A percentile compares a stretch with the other conserved stretches of the same genome.
phyloP scores from a whole-genome alignment of 2,888 invertebrate species.

The Ophioninae sp. region DNA sequence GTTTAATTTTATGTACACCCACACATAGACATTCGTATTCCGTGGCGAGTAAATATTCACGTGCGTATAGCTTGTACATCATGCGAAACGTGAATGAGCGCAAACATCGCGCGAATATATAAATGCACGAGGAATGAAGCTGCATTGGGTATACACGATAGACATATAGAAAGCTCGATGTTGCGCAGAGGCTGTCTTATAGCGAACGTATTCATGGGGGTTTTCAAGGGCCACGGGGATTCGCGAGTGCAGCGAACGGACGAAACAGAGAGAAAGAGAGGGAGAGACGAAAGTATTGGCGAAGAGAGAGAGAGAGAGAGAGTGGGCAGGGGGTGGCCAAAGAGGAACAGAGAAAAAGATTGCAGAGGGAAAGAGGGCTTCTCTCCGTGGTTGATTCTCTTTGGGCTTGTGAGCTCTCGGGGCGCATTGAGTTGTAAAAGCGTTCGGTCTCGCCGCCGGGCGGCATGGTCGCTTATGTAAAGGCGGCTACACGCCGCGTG shows the following conservation, averaged over 20 bases:
- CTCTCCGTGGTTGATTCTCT: conserved; percentile 37
- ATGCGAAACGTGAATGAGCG: conserved; percentile 73
- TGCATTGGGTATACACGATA: conserved; percentile 56
- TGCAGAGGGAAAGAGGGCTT: conserved; percentile 41
- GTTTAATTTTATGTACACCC: conserved; percentile 5
- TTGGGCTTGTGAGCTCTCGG: conserved; percentile 67
- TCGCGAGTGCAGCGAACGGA: conserved; percentile 60
- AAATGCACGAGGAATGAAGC: conserved; percentile 75
- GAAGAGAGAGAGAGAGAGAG: conserved; percentile 60
- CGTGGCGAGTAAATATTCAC: conserved; percentile 50
- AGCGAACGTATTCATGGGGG: conserved; percentile 56
- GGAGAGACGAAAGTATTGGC: conserved; percentile 55
- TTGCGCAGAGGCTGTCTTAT: conserved; percentile 33
- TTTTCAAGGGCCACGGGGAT: conserved; percentile 57
- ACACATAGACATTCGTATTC: conserved; percentile 6
- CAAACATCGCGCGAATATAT: conserved; percentile 69
- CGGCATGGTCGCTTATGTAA: conserved; percentile 80
- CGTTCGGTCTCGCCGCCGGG: conserved; percentile 79
- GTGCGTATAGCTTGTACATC: conserved; percentile 53
- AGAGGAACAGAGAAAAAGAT: conserved; percentile 37
- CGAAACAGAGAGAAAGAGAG: conserved; percentile 33
- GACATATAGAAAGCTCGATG: conserved; percentile 49
- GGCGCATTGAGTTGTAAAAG: conserved; percentile 81
- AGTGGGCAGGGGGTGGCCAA: conserved; percentile 1
- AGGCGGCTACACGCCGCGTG: conserved; percentile 81